Evolutionary conservation across 2,888 invertebrate genomes (phyloP), one percentile per base, ranked within the genome.

Genomic region (Eurytoma adleriae): DNA sequence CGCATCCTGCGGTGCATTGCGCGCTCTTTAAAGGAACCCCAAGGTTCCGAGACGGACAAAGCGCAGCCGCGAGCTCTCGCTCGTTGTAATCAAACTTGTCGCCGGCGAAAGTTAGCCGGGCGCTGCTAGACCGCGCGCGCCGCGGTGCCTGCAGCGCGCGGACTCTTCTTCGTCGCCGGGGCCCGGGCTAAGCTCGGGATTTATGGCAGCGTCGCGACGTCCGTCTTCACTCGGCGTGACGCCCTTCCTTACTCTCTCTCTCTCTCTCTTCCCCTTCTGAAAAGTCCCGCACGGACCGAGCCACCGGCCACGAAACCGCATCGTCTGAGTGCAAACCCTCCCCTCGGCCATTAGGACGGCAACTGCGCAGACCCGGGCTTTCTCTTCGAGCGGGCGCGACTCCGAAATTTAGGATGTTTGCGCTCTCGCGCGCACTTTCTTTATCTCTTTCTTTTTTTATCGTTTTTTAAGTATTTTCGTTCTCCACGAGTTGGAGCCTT

Each of bases 141-240:
- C 27, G 57, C 56, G 61, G 52, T 72, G 57, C 69, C 81, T 54
- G 71, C 80, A 64, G n/a, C 62, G 66, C 57, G 18, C 68, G 78
- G 62, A 72, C 73, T 79, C 79, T 69, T 66, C 79, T 74, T 69
- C 79, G 50, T 62, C 61, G 61, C 62, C 50, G 3, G 56, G 30
- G 56, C 66, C 64, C 61, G 67, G 82, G 77, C 59, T 66, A 75
- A 72, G 67, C 75, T 67, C 76, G 81, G 87, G 88, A 90, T 90
- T 90, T 90, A 90, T 90, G 86, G 89, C 84, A 86, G 89, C 90
- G 90, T 89, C 90, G 89, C 90, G 90, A 89, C 90, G 90, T 90
- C 90, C 90, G 90, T 90, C 90, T 90, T 90, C 90, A 90, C 90
- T 90, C 88, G 88, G 88, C 90, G 90, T 90, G 90, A 90, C 90